Base-by-base conservation (phyloP, 2,113 vertebrate species). In the Atherinomorus stipes region DNA sequence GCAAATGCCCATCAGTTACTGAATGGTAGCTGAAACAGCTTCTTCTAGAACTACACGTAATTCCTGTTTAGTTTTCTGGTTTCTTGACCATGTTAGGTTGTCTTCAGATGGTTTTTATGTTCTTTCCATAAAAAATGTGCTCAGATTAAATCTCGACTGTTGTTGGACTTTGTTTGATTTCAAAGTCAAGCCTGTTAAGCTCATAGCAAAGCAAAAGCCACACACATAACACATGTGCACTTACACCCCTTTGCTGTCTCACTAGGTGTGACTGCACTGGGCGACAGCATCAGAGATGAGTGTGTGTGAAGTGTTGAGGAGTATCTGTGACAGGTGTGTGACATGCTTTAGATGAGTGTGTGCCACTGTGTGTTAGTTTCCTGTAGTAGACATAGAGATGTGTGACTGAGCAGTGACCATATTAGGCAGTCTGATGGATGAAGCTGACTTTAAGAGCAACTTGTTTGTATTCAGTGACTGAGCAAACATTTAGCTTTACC, bases 301-400 rank as follows among this genome's bases (percentile, higher is more conserved):
- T 58, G 53, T 67, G 47, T 40, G 47, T 70, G 54, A 51, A 77
- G 61, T 64, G 74, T 47, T 73, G 67, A 49, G 26, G 66, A 76
- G 72, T 68, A 42, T 69, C 64, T 76, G 76, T 85, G 83, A 64
- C 66, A 81, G 76, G 70, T 81, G 87, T 64, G 67, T 79, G 82
- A 75, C 38, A 54, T 65, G 65, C 60, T 80, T 73, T 59, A 53
- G 59, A 62, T 72, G 69, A 75, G 74, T 5, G 49, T 60, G 64
- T 66, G 79, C 50, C 54, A 23, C 42, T 26, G 49, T 66, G 60
- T 52, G 58, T 45, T 66, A 10, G 42, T 71, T 59, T 69, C 59
- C 51, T 47, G 50, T 37, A 23, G 58, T 1, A 4, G 40, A 71
- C 28, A 2, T 57, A 34, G 21, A 64, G 31, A 23, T 63, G 71